phyloP scores from a whole-genome alignment of 1,140 invertebrate species.

The Aphelenchoides besseyi region DNA sequence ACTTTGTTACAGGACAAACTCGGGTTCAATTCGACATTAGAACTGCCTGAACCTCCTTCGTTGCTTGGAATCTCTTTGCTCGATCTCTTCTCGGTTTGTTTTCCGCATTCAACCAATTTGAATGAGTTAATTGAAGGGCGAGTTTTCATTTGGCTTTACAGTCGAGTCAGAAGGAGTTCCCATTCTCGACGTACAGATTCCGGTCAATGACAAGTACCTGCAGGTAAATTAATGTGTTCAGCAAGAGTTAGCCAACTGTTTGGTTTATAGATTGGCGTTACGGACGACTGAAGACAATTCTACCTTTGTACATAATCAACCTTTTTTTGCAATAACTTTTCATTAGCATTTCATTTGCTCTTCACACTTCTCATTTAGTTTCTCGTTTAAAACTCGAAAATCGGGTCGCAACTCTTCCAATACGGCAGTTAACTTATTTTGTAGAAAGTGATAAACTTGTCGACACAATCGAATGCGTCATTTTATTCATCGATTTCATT shows the following conservation, averaged over 20 bases:
- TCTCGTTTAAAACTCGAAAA: no score
- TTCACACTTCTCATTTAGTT: conserved; percentile 4
- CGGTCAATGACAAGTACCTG: conserved; percentile 42
- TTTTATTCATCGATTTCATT: no score
- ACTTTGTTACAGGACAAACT: no score
- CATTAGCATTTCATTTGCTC: conserved; percentile 12
- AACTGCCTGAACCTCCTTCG: conserved; percentile 45
- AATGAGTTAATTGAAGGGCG: conserved; percentile 39
- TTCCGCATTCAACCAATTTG: not conserved
- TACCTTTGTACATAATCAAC: no score
- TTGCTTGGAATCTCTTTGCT: conserved; percentile 51
- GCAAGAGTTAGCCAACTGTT: not conserved
- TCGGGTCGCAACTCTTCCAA: no score
- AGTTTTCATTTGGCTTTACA: conserved; percentile 47
- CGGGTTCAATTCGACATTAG: conserved; percentile 44
- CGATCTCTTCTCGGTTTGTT: conserved; percentile 47
- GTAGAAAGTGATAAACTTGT: no score
- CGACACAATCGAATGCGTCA: no score
- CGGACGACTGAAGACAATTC: conserved; percentile 5
- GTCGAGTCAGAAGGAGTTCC: conserved; percentile 44
- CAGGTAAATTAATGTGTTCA: conserved; percentile 33
- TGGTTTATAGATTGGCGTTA: conserved; percentile 32
- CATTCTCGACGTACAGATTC: conserved; percentile 49
- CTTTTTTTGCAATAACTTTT: conserved; percentile 17
- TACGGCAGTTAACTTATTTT: no score